A percentile compares a stretch with the other conserved stretches of the same genome.
Evolutionary conservation across 1,140 invertebrate species (phyloP).

Genomic region (Drosophila seguyi): DNA sequence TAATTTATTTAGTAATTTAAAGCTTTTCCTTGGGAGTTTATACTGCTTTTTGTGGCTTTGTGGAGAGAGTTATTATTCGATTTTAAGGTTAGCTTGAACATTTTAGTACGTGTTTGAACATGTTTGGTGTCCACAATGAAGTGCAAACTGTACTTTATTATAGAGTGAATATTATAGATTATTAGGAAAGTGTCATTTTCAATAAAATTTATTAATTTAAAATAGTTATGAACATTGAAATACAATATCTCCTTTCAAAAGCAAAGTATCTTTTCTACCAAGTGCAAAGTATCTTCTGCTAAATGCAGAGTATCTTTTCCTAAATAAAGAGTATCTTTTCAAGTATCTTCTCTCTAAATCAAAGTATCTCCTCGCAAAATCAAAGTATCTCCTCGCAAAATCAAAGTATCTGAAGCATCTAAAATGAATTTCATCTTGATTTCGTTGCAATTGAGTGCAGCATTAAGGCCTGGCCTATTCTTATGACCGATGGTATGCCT

Average conservation of each 20-base stretch:
- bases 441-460: neutral
- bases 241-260: neutral
- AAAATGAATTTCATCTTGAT: neutral
- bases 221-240: too few relatives aligned
- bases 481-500: constrained; percentile 35
- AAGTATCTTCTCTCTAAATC: neutral
- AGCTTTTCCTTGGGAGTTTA: neutral
- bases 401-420: neutral
- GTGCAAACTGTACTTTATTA: too few relatives aligned
- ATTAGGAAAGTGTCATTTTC: too few relatives aligned
- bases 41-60: neutral
- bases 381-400: neutral
- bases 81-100: too few relatives aligned
- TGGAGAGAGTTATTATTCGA: too few relatives aligned
- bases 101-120: too few relatives aligned
- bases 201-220: too few relatives aligned
- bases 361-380: neutral
- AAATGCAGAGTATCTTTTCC: neutral
- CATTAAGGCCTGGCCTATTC: constrained; percentile 34
- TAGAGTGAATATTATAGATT: too few relatives aligned
- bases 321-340: neutral
- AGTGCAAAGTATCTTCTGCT: too few relatives aligned
- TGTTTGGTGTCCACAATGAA: too few relatives aligned
- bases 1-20: too few relatives aligned
- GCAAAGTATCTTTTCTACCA: neutral